phyloP scores from a whole-genome alignment of 2,113 vertebrate genomes.

The Microcebus ravelobensis region DNA sequence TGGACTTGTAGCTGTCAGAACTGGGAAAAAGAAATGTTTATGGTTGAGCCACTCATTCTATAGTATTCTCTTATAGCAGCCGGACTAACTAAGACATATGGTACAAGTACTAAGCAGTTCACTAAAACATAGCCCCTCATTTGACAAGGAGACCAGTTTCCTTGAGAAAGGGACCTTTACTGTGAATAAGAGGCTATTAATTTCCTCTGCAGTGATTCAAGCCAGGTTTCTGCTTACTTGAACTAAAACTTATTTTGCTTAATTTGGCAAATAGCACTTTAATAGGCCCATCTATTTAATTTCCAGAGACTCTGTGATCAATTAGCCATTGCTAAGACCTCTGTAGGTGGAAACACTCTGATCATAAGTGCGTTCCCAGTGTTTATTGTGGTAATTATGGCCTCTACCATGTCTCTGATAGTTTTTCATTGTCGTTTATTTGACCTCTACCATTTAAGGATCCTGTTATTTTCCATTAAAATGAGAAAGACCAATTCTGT shows the following conservation, averaged over 20 bases:
- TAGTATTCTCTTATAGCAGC: background rate
- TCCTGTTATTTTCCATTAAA: background rate
- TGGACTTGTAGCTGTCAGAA: background rate
- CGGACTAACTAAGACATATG: background rate
- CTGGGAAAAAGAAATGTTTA: background rate
- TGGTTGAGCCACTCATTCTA: background rate
- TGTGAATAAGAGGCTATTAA: background rate
- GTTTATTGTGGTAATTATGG: background rate
- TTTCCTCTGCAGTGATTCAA: background rate
- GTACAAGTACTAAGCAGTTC: background rate
- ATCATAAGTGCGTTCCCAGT: background rate
- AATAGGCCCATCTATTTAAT: background rate
- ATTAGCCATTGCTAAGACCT: background rate
- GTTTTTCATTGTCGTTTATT: background rate
- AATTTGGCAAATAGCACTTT: background rate
- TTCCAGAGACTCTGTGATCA: background rate
- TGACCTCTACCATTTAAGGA: background rate
- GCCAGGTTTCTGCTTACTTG: background rate
- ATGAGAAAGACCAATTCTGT: background rate
- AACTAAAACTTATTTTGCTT: constrained; percentile 22
- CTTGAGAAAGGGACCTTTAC: background rate
- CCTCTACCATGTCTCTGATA: background rate
- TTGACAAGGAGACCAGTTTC: background rate
- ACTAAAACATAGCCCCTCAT: background rate
- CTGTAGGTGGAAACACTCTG: background rate